A percentile compares a stretch with the other conserved stretches of the same genome.
Conservation (phyloP, 2,888 invertebrate species). For the Ashinkailepas kermadecensis region DNA sequence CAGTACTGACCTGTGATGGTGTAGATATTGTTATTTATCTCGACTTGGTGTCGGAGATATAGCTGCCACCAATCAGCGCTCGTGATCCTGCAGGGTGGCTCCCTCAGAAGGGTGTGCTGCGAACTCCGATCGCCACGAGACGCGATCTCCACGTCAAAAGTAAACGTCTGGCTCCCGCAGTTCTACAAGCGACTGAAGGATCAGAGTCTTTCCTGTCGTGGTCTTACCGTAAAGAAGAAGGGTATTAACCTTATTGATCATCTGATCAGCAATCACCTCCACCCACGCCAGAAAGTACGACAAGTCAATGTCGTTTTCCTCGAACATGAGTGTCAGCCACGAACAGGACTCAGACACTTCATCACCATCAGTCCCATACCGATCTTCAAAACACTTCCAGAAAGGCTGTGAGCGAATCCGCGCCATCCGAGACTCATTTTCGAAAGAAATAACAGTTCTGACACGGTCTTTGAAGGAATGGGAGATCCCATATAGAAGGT, state of each 20-base stretch:
- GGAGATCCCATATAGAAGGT: no score
- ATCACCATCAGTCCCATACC: no score
- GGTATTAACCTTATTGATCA: neutral
- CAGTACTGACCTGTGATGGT: neutral
- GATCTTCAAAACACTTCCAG: no score
- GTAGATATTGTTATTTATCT: neutral
- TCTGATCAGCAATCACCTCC: neutral
- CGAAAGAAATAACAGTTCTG: no score
- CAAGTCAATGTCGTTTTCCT: neutral
- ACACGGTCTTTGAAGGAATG: no score
- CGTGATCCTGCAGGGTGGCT: neutral
- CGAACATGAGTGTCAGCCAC: neutral
- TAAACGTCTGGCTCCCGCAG: neutral
- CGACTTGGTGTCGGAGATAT: neutral
- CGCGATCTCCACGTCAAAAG: neutral
- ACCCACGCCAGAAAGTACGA: neutral
- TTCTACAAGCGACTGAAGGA: neutral
- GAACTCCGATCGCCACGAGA: neutral
- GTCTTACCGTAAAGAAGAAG: neutral
- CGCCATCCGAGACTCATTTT: no score
- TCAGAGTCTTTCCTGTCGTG: neutral
- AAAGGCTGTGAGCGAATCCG: no score
- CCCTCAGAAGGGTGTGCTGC: neutral
- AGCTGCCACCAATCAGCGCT: neutral
- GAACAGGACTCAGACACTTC: no score